A percentile compares a stretch with the other conserved stretches of the same genome.
Conservation (phyloP, 1,140 invertebrate genomes). For the Musca vetustissima region DNA sequence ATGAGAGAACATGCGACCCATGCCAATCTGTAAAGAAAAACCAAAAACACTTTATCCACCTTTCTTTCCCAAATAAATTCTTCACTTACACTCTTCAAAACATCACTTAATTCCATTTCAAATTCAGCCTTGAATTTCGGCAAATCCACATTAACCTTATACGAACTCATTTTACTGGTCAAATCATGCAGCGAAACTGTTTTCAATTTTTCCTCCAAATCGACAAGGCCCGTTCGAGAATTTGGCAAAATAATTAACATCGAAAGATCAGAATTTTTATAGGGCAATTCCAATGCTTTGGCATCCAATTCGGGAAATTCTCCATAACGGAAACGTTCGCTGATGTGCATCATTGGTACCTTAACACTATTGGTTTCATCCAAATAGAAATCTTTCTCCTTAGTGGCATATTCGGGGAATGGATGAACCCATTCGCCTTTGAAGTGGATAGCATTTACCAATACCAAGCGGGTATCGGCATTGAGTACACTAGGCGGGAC, state of each 20-base stretch:
- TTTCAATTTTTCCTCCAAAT: slow-evolving; percentile 58
- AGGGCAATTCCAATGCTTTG: slow-evolving; percentile 43
- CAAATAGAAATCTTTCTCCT: slow-evolving; percentile 37
- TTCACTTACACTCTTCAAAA: slow-evolving; percentile 57
- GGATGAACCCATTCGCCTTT: slow-evolving; percentile 47
- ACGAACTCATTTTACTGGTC: slow-evolving; percentile 37
- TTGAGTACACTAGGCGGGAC: slow-evolving; percentile 49
- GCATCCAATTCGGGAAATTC: slow-evolving; percentile 40
- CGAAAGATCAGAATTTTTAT: slow-evolving; percentile 61
- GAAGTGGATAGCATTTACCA: slow-evolving; percentile 71
- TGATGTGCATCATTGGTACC: slow-evolving; percentile 61
- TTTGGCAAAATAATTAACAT: slow-evolving; percentile 63
- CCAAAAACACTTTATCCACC: not conserved
- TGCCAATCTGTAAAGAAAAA: slow-evolving; percentile 58
- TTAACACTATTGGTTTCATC: slow-evolving; percentile 36
- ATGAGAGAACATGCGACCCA: slow-evolving; percentile 61
- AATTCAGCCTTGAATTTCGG: slow-evolving; percentile 68
- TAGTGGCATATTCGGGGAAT: slow-evolving; percentile 36
- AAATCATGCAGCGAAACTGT: slow-evolving; percentile 44
- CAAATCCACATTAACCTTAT: slow-evolving; percentile 59
- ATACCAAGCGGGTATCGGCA: slow-evolving; percentile 56
- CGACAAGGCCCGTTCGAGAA: slow-evolving; percentile 56
- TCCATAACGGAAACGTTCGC: slow-evolving; percentile 40
- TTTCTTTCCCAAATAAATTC: not conserved
- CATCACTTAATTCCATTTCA: slow-evolving; percentile 56